Base-by-base conservation (phyloP, 2,888 invertebrate genomes). In the Microctonus aethiopoides region DNA sequence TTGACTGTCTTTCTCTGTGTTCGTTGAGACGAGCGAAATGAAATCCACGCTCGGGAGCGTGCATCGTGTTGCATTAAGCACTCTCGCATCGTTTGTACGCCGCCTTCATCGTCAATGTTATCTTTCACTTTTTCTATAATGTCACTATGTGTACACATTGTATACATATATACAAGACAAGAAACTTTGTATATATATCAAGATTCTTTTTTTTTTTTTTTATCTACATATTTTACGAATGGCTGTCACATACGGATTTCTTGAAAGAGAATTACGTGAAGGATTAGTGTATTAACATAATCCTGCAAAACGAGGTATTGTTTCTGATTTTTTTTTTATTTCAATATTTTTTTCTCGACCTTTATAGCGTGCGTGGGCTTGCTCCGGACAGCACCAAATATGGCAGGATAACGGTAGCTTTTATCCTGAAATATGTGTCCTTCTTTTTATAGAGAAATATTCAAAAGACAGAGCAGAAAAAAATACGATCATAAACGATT, bases 1-100 rank as follows among this genome's bases (percentile, higher is more conserved):
- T n/a, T n/a, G n/a, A n/a, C n/a, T 29, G 7, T 34, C n/a, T 7
- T 16, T 34, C 34, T 52, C 34, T 16, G 72, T 73, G 70, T 71
- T 70, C 72, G 72, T 73, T 68, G 72, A 76, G 71, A 72, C 71
- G 72, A 75, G 75, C 72, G 75, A 75, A 78, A 77, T 78, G 75
- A 74, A 78, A 78, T 77, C 71, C 76, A 74, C 72, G 75, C 75
- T 76, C 70, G 68, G 70, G 24, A 72, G 74, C 72, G 72, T 78
- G 75, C 75, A 76, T 75, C 74, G 72, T 74, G 72, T 75, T 73
- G 74, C 74, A 77, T 76, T 77, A 77, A 74, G 68, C 32, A 6
- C 52, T 52, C 20, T 56, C 56, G 22, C 39, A 61, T 41, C 61
- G 9, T 61, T 6, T 41, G 24, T 24, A 39, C 13, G 41, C 16